A percentile compares a stretch with the other conserved stretches of the same genome.
phyloP scores from a whole-genome alignment of 1,140 invertebrate species.

The Papilio helenus region DNA sequence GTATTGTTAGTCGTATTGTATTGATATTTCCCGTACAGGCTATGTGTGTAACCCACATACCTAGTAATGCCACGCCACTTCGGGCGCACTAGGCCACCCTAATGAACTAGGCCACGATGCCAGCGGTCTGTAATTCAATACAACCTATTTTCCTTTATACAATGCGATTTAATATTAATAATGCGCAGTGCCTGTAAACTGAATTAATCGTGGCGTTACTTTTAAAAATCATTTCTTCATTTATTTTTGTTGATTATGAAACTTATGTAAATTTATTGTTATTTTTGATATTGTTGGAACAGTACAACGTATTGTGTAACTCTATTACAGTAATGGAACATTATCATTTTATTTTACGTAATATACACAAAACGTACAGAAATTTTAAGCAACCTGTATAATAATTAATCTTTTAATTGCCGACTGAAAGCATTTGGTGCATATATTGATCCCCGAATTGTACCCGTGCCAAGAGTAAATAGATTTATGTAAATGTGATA shows the following conservation, averaged over 20 bases:
- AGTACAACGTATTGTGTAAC: too few species aligned
- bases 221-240: too few species aligned
- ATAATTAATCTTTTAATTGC: constrained; percentile 3
- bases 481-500: background rate
- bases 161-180: background rate
- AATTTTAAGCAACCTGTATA: background rate
- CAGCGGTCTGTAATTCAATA: background rate
- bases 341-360: background rate
- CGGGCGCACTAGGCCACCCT: constrained; percentile 5
- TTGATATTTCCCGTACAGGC: constrained; percentile 1
- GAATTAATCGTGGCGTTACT: too few species aligned
- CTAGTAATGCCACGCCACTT: background rate
- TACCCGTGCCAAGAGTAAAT: constrained; percentile 20
- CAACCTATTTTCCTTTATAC: background rate
- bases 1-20: background rate
- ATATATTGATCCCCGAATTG: constrained; percentile 26
- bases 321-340: too few species aligned
- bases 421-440: background rate
- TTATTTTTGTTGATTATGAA: too few species aligned
- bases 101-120: constrained; percentile 10
- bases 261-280: too few species aligned
- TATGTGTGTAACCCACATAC: constrained; percentile 11
- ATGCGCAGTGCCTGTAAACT: background rate
- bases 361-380: background rate
- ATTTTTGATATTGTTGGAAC: too few species aligned